Evolutionary conservation across 2,888 invertebrate species (phyloP).

Genomic region (Melitaea athalia): DNA sequence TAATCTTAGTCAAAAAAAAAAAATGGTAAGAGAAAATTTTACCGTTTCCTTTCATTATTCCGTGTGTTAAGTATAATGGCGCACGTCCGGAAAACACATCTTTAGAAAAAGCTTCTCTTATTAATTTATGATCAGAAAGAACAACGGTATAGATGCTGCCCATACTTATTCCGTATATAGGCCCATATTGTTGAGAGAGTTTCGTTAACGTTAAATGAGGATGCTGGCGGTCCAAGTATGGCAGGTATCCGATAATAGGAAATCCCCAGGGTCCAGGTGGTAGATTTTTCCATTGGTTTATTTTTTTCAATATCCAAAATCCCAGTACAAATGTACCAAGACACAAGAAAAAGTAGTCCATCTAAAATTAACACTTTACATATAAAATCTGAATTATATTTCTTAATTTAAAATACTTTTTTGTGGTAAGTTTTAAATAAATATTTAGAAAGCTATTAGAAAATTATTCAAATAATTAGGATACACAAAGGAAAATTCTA

Average conservation of each 20-base stretch:
- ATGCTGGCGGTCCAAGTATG: conserved; percentile 85
- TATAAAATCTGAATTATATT: neutral
- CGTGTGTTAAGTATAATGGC: conserved; percentile 91
- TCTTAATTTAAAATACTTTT: too few species aligned
- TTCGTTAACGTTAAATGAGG: conserved; percentile 88
- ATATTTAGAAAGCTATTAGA: too few species aligned
- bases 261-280: conserved; percentile 92
- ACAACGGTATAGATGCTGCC: conserved; percentile 90
- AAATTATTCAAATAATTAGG: too few species aligned
- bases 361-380: conserved; percentile 30
- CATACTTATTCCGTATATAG: conserved; percentile 87
- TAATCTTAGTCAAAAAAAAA: neutral
- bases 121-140: conserved; percentile 87
- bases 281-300: conserved; percentile 70
- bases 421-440: too few species aligned
- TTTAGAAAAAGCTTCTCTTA: conserved; percentile 87
- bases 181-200: conserved; percentile 86
- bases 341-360: conserved; percentile 46
- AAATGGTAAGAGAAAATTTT: conserved; percentile 60
- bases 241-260: conserved; percentile 90
- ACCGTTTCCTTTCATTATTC: conserved; percentile 94
- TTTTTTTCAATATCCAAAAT: conserved; percentile 62
- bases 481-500: too few species aligned
- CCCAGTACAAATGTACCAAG: conserved; percentile 44
- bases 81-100: conserved; percentile 89